phyloP scores from a whole-genome alignment of 2,888 invertebrate genomes.

The Salticus scenicus region DNA sequence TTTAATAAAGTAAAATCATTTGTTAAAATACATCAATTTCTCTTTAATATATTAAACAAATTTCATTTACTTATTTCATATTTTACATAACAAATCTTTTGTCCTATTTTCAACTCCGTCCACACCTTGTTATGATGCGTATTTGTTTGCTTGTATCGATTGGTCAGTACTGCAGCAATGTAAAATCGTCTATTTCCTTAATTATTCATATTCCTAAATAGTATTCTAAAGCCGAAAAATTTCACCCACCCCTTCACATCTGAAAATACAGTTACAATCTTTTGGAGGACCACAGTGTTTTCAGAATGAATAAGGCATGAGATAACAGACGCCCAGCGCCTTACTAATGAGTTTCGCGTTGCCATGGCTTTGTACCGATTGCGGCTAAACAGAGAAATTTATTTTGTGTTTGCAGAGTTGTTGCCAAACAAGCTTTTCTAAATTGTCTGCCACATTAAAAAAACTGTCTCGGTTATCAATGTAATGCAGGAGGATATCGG shows the following conservation, averaged over 20 bases:
- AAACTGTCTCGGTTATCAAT: not conserved
- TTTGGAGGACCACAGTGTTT: not conserved
- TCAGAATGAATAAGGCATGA: slow-evolving; percentile 12
- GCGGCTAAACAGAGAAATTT: slow-evolving; percentile 6
- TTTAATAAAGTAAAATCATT: no score
- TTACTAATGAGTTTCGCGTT: not conserved
- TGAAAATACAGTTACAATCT: not conserved
- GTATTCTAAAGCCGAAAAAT: not conserved
- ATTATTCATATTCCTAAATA: slow-evolving; percentile 11
- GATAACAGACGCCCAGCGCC: not conserved
- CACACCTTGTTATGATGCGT: no score
- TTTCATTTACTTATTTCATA: no score
- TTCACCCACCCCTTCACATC: not conserved
- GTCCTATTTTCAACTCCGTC: no score
- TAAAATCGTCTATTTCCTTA: not conserved
- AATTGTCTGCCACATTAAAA: not conserved
- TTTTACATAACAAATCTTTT: no score
- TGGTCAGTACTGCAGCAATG: not conserved
- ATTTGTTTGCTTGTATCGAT: not conserved
- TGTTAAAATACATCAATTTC: no score
- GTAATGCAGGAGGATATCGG: not conserved
- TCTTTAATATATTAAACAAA: no score
- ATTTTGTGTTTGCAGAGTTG: not conserved
- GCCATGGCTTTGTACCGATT: slow-evolving; percentile 3
- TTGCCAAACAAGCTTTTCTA: not conserved